Base-by-base conservation (phyloP, 2,113 vertebrate genomes). In the Acanthisitta chloris region DNA sequence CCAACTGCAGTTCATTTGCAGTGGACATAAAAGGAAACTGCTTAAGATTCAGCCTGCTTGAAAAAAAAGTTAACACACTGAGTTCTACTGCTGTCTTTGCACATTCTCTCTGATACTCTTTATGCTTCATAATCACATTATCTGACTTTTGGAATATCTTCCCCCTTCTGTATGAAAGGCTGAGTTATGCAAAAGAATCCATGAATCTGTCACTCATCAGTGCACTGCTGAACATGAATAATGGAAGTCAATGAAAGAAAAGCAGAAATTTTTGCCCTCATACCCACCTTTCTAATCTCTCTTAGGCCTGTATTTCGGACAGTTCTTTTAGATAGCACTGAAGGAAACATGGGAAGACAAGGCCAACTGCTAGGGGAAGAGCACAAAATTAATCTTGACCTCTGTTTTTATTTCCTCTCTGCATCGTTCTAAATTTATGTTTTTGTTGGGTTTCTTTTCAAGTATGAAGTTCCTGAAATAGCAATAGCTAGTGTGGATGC, bases 231-330 rank as follows among this genome's bases (percentile, higher is more conserved):
- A 78, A 81, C 0, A 1, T 62, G 33, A 73, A 61, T 66, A 74
- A 78, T 9, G 14, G 69, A 73, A 95, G 14, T 12, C n/a, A 88
- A 8, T 6, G 16, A 62, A 80, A 89, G 23, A 52, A 81, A 81
- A 58, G 1, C 5, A 38, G 26, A 25, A 28, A 40, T n/a, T 42
- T 48, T 8, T 29, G 2, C 2, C 7, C 26, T 7, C 5, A 34
- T 17, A 6, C 40, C 52, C 15, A 29, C 42, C 51, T 54, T 72
- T 79, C 18, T 69, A 45, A 61, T 62, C n/a, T 46, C n/a, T 69
- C 8, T 73, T 43, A 33, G 9, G 8, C 17, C 9, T 6, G 1
- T 48, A 20, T 33, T 90, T 91, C 2, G 5, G 25, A 40, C 31
- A 34, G 36, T 58, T 46, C 8, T 25, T 90, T 77, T 38, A 76